Percentiles rank a stretch among this genome's conserved stretches.
Conservation (phyloP, 2,888 invertebrate species). For the Lasioglossum zephyrum region DNA sequence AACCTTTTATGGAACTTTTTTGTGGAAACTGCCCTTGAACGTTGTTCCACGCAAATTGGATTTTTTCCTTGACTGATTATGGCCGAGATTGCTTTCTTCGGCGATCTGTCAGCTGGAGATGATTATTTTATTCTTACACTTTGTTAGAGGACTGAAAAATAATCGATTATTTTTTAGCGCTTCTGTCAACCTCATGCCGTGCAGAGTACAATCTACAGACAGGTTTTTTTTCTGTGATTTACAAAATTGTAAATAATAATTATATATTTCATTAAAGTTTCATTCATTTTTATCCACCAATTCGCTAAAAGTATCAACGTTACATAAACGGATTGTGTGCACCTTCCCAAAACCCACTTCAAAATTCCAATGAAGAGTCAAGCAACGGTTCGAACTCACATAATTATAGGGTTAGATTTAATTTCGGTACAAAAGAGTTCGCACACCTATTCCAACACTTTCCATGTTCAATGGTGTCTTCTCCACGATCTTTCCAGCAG, state of each 20-base stretch:
- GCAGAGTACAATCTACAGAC: too few species aligned
- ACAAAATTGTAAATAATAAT: too few species aligned
- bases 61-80: background rate
- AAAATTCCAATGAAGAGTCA: background rate
- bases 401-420: background rate
- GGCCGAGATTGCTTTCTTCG: background rate
- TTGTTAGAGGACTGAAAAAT: background rate
- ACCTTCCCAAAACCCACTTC: background rate
- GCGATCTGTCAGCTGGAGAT: background rate
- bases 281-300: background rate
- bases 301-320: background rate
- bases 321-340: background rate
- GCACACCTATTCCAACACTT: background rate
- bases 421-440: background rate
- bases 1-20: background rate
- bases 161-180: background rate
- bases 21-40: background rate
- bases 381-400: background rate
- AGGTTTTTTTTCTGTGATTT: too few species aligned
- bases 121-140: background rate
- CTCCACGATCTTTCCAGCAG: background rate
- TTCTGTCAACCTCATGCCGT: too few species aligned
- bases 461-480: background rate
- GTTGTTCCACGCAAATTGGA: background rate
- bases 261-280: too few species aligned